Base-by-base conservation (phyloP, 2,797 vertebrate genomes). In the Otolemur crassicaudatus region DNA sequence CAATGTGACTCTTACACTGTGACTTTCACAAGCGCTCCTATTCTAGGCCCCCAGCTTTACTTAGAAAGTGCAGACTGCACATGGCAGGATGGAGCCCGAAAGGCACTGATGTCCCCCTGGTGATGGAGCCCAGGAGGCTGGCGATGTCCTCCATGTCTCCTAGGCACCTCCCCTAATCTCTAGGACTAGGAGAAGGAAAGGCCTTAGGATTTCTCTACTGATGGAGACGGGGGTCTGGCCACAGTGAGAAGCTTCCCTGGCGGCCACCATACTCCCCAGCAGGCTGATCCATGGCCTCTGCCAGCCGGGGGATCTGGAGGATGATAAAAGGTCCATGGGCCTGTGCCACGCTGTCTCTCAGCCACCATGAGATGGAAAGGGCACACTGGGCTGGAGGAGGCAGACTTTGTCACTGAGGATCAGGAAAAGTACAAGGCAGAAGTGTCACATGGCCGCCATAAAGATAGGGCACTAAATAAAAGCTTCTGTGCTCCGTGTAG, bases 161-260 rank as follows among this genome's bases (percentile, higher is more conserved):
- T 19, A 49, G 6, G 17, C 7, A 86, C 20, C 60, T 43, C 34
- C 67, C 40, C 67, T 23, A 12, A 29, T 10, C 14, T 3, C 34
- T 11, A 37, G 46, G 46, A 5, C 8, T 37, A 2, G 3, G 7
- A 9, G 43, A 27, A 46, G 27, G 37, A 0, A 1, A 0, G 5
- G 34, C 16, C 5, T 49, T 40, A 2, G 12, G 23, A 8, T 27
- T 40, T 77, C n/a, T 27, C 43, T 60, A 40, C 49, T 40, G 0
- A 4, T 16, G 37, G 31, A 37, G 37, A 49, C 6, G 2, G 22
- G 25, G 13, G 5, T 31, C n/a, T 19, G 23, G 22, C 2, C 56
- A 61, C 43, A 4, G 16, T 29, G 17, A 13, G 31, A 13, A n/a
- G 10, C 37, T 79, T 27, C 37, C 46, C n/a, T 8, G 17, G 8